Percentiles rank a stretch among this genome's conserved stretches.
Evolutionary conservation across 2,888 invertebrate genomes (phyloP).

Genomic region (Trichogramma evanescens): DNA sequence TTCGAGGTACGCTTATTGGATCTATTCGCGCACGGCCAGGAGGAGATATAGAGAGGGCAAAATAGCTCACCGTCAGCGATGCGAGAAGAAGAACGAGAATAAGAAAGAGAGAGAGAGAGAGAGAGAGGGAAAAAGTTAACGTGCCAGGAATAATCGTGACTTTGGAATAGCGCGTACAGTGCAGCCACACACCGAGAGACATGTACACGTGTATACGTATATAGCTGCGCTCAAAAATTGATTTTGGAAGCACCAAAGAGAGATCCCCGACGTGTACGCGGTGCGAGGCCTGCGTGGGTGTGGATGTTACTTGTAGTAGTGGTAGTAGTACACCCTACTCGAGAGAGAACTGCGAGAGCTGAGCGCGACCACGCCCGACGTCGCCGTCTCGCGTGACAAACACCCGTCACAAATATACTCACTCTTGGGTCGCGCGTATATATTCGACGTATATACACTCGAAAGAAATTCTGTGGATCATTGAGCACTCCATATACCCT

Average conservation of each 20-base stretch:
- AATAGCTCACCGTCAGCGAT: background rate
- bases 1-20: too few relatives aligned
- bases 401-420: background rate
- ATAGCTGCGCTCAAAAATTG: conserved; percentile 17
- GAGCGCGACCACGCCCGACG: conserved; percentile 8
- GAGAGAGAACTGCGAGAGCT: too few relatives aligned
- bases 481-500: too few relatives aligned
- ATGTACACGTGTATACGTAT: background rate
- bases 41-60: background rate
- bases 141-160: conserved; percentile 16
- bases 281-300: background rate
- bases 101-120: background rate
- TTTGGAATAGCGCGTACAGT: background rate
- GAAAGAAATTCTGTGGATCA: too few relatives aligned
- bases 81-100: background rate
- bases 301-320: background rate
- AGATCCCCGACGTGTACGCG: background rate
- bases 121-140: conserved; percentile 4
- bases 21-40: too few relatives aligned
- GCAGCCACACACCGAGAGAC: background rate
- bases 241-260: conserved; percentile 16
- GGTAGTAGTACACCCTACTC: too few relatives aligned
- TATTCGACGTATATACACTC: too few relatives aligned
- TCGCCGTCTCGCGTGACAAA: conserved; percentile 7
- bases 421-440: too few relatives aligned